Conservation (phyloP, 2,113 vertebrate species). For the Mastomys natalensis region DNA sequence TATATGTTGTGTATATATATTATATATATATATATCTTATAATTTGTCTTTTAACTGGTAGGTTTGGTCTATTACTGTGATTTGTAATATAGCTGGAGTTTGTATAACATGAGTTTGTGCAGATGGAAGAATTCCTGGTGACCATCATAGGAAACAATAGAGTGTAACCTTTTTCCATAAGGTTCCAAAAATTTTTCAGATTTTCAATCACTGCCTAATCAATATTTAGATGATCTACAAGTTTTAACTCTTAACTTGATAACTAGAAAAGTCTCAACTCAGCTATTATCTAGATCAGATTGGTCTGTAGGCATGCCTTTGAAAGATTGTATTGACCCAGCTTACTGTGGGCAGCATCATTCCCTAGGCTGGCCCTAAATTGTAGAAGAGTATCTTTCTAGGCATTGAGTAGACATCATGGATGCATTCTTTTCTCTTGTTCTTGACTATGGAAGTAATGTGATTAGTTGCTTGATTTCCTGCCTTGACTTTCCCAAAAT, state of each 20-base stretch:
- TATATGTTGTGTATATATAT: too few species aligned
- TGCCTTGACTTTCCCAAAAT: background rate
- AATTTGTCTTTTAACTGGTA: background rate
- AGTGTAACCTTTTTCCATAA: background rate
- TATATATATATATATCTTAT: too few species aligned
- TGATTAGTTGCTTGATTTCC: background rate
- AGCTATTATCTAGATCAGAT: background rate
- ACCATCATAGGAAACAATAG: background rate
- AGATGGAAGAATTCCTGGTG: conserved; percentile 8
- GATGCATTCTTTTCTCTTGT: background rate
- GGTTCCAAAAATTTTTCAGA: background rate
- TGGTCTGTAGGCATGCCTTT: background rate
- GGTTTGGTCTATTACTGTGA: background rate
- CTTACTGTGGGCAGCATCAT: background rate
- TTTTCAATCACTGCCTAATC: background rate
- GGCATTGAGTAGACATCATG: background rate
- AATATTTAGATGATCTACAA: background rate
- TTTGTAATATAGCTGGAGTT: conserved; percentile 16
- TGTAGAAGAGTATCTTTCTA: background rate
- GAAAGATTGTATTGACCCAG: background rate
- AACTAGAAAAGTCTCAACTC: background rate
- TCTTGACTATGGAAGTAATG: background rate
- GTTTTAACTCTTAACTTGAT: background rate
- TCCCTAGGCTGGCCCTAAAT: background rate
- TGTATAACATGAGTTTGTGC: background rate